A percentile compares a stretch with the other conserved stretches of the same genome.
These are phyloP conservation scores for Hirtodrosophila cameraria DNA, from an alignment of 2,888 invertebrate genomes.

Conservation along the genomic window DNA sequence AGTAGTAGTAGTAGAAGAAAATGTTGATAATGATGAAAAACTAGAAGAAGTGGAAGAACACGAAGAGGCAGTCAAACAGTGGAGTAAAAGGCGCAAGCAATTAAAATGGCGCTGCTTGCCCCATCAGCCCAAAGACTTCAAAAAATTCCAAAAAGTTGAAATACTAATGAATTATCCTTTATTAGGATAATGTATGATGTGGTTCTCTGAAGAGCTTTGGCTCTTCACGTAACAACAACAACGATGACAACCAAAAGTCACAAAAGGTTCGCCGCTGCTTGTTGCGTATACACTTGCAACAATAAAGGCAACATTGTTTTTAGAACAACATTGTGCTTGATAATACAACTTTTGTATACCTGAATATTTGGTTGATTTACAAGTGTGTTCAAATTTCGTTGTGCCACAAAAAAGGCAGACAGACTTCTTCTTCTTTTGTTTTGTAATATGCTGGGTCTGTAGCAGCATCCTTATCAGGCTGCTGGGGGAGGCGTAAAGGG, in stretches of 20 bases:
- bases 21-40: background rate
- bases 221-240: conserved; percentile 38
- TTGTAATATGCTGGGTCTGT: conserved; percentile 44
- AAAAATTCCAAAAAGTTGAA: conserved; percentile 82
- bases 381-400: conserved; percentile 44
- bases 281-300: conserved; percentile 27
- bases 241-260: conserved; percentile 50
- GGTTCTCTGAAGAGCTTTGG: conserved; percentile 78
- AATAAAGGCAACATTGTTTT: conserved; percentile 8
- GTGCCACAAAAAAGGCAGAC: conserved; percentile 3
- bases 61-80: background rate
- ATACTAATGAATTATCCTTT: conserved; percentile 84
- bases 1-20: background rate
- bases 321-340: background rate
- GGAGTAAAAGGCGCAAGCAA: conserved; percentile 50
- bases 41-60: background rate
- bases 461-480: conserved; percentile 37
- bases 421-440: conserved; percentile 46
- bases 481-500: background rate
- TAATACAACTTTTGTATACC: background rate
- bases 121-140: conserved; percentile 68
- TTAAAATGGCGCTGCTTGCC: conserved; percentile 70
- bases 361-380: background rate
- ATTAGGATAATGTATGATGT: conserved; percentile 84
- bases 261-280: conserved; percentile 63